These are phyloP conservation scores for Drosophila erecta DNA, from an alignment of 1,140 invertebrate genomes.

Conservation along the genomic window DNA sequence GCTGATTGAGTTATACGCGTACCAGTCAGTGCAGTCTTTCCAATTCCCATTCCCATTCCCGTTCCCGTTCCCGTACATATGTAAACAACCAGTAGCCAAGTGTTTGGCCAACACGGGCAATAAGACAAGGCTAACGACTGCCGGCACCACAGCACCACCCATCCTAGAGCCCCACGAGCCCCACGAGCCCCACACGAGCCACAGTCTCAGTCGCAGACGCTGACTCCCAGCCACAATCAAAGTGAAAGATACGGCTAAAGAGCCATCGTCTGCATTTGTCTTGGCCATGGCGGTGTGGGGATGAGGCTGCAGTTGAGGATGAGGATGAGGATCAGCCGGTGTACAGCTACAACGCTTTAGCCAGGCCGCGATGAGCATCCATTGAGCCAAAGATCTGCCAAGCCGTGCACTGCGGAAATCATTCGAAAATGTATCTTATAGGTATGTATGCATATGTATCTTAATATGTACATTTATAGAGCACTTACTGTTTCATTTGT, in stretches of 20 bases:
- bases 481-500: too few relatives aligned
- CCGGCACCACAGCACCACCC: slow-evolving; percentile 32
- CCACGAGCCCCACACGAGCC: slow-evolving; percentile 50
- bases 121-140: slow-evolving; percentile 42
- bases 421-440: too few relatives aligned
- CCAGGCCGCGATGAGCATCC: slow-evolving; percentile 26
- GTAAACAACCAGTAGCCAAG: slow-evolving; percentile 82
- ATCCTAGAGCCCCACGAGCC: slow-evolving; percentile 53
- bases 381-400: slow-evolving; percentile 44
- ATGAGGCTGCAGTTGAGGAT: slow-evolving; percentile 17
- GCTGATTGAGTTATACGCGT: slow-evolving; percentile 74
- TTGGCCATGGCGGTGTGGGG: slow-evolving; percentile 62
- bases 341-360: slow-evolving; percentile 31
- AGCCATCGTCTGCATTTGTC: slow-evolving; percentile 76
- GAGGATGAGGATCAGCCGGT: slow-evolving; percentile 48
- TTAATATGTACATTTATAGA: too few relatives aligned
- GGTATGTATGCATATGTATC: too few relatives aligned
- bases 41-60: neutral
- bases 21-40: too few relatives aligned
- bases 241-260: slow-evolving; percentile 81
- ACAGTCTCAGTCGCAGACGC: slow-evolving; percentile 10
- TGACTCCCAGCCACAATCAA: slow-evolving; percentile 62
- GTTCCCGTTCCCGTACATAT: slow-evolving; percentile 45
- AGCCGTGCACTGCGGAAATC: slow-evolving; percentile 7
- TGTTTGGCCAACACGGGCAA: slow-evolving; percentile 40